A percentile compares a stretch with the other conserved stretches of the same genome.
phyloP scores from a whole-genome alignment of 2,797 vertebrate species.

The Danio aesculapii region DNA sequence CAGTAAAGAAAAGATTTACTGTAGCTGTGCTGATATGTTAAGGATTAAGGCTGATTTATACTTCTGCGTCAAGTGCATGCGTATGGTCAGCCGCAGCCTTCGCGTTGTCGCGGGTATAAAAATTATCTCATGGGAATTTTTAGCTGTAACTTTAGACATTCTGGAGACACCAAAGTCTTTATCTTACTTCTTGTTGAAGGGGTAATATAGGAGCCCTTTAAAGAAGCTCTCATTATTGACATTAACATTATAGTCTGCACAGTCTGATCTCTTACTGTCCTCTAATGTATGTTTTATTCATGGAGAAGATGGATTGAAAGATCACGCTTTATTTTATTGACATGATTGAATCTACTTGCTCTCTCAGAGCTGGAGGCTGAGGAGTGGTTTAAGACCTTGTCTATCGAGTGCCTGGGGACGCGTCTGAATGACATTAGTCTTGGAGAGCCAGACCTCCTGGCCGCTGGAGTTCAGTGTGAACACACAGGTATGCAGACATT shows the following conservation, averaged over 20 bases:
- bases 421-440: conserved; percentile 91
- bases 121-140: too few species aligned
- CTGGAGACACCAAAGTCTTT: too few species aligned
- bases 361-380: conserved; percentile 93
- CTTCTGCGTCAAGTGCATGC: too few species aligned
- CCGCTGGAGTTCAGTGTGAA: conserved; percentile 93
- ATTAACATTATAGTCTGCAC: background rate
- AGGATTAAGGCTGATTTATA: too few species aligned
- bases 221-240: background rate
- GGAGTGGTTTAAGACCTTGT: conserved; percentile 96
- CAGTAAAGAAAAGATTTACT: too few species aligned
- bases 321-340: background rate
- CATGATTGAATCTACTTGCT: background rate
- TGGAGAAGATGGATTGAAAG: conserved; percentile 3
- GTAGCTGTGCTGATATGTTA: too few species aligned
- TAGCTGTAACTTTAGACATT: too few species aligned
- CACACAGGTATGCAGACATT: conserved; percentile 85
- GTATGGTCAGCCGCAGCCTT: too few species aligned
- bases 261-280: background rate
- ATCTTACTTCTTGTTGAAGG: too few species aligned
- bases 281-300: conserved; percentile 15
- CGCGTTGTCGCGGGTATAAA: too few species aligned
- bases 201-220: too few species aligned
- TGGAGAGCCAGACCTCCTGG: conserved; percentile 95
- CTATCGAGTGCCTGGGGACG: conserved; percentile 90